phyloP scores from a whole-genome alignment of 2,113 vertebrate species.

The Sus scrofa region DNA sequence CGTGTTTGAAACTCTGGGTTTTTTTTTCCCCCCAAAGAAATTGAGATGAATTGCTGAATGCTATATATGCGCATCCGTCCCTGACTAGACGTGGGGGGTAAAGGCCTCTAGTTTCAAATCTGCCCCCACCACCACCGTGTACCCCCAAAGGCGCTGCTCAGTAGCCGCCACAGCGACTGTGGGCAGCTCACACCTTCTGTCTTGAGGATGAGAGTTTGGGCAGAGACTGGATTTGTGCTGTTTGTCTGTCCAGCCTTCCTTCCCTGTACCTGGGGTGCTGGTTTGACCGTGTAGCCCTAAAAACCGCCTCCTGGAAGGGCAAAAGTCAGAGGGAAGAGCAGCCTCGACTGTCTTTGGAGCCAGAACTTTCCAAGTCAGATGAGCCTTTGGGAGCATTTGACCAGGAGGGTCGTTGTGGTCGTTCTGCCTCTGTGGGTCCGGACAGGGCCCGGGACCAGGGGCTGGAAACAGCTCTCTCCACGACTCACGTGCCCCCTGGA shows the following conservation, averaged over 20 bases:
- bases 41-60: background rate
- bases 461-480: background rate
- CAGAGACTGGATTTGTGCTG: background rate
- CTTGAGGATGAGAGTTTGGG: background rate
- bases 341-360: background rate
- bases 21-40: background rate
- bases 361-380: rapidly evolving
- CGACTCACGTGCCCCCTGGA: no score
- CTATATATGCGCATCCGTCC: background rate
- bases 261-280: background rate
- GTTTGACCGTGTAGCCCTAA: background rate
- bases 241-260: conserved; percentile 12
- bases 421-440: background rate
- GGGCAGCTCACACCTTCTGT: conserved; percentile 53
- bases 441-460: background rate
- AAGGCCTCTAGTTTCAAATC: conserved; percentile 61
- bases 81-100: background rate
- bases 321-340: background rate
- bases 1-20: background rate
- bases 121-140: background rate
- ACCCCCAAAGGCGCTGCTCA: conserved; percentile 20
- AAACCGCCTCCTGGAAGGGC: conserved; percentile 46
- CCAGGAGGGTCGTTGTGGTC: background rate
- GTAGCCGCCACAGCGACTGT: background rate
- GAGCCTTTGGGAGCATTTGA: rapidly evolving